Conservation (phyloP, 2,797 vertebrate species). For the Euphonia xanthogaster region DNA sequence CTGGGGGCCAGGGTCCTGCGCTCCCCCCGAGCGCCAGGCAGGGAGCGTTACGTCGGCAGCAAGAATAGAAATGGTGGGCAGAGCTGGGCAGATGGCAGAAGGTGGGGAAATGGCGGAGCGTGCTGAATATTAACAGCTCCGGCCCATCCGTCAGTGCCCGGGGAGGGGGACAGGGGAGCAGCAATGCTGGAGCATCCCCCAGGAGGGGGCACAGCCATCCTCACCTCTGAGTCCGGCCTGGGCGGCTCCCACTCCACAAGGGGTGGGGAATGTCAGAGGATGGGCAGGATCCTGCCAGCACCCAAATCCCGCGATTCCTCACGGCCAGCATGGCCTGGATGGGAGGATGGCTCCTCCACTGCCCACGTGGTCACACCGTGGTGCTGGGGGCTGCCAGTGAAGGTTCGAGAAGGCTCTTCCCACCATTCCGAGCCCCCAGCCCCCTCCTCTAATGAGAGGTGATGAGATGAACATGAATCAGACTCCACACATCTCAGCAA, state of each 20-base stretch:
- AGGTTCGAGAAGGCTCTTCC: not conserved
- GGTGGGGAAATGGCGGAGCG: constrained; percentile 60
- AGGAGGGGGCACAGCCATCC: not conserved
- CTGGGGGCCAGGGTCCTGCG: constrained; percentile 37
- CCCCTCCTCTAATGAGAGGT: constrained; percentile 58
- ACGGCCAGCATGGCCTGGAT: fast-evolving
- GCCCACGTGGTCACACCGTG: fast-evolving
- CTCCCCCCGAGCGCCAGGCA: constrained; percentile 40
- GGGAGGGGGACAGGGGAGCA: not conserved
- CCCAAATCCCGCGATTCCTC: fast-evolving
- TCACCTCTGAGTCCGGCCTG: fast-evolving
- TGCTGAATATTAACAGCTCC: constrained; percentile 65
- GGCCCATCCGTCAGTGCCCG: not conserved
- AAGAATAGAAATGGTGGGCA: constrained; percentile 70
- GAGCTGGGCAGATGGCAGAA: constrained; percentile 71
- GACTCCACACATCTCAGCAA: constrained; percentile 69
- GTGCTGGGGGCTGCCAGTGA: not conserved
- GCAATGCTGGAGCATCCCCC: not conserved
- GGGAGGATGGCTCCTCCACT: not conserved
- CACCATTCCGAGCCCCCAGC: not conserved
- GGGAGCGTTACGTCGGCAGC: constrained; percentile 38
- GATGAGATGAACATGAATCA: constrained; percentile 68
- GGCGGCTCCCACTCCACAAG: not conserved
- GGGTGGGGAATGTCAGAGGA: not conserved
- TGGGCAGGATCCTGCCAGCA: not conserved